Percentiles rank a stretch among this genome's conserved stretches.
Conservation (phyloP, 2,888 invertebrate genomes). For the Julus scanicus region DNA sequence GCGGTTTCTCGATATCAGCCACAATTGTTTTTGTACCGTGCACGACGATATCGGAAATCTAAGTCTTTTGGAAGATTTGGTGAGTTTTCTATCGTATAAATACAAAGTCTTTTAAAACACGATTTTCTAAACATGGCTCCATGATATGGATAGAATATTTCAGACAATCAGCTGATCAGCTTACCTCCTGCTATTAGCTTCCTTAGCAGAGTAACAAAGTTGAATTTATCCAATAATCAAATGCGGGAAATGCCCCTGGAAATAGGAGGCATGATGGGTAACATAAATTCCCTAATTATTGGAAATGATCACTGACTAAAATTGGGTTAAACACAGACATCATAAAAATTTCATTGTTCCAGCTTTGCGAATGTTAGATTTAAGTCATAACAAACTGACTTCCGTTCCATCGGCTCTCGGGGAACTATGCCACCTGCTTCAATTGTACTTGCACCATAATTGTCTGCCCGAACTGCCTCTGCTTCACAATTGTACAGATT, state of each 20-base stretch:
- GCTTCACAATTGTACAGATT: constrained; percentile 77
- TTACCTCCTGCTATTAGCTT: constrained; percentile 86
- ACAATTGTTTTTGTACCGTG: constrained; percentile 77
- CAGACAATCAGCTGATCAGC: constrained; percentile 77
- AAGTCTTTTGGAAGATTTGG: constrained; percentile 80
- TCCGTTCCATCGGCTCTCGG: constrained; percentile 73
- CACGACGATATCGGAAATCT: constrained; percentile 81
- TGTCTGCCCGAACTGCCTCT: constrained; percentile 64
- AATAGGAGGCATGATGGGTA: constrained; percentile 84
- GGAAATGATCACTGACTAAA: not conserved
- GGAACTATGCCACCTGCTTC: constrained; percentile 68
- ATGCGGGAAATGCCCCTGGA: constrained; percentile 81
- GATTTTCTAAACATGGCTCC: not conserved
- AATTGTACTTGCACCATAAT: constrained; percentile 67
- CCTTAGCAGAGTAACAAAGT: constrained; percentile 78
- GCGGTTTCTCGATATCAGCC: constrained; percentile 77
- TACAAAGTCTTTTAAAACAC: not conserved
- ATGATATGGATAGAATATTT: constrained; percentile 75
- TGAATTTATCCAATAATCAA: constrained; percentile 80
- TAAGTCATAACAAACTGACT: constrained; percentile 77
- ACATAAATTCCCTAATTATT: constrained; percentile 56
- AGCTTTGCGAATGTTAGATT: constrained; percentile 79
- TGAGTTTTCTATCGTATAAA: constrained; percentile 65
- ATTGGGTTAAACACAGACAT: too few relatives aligned
- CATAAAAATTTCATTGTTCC: too few relatives aligned